Conservation (phyloP, 1,140 invertebrate genomes). For the Drosophila subpulchrella region DNA sequence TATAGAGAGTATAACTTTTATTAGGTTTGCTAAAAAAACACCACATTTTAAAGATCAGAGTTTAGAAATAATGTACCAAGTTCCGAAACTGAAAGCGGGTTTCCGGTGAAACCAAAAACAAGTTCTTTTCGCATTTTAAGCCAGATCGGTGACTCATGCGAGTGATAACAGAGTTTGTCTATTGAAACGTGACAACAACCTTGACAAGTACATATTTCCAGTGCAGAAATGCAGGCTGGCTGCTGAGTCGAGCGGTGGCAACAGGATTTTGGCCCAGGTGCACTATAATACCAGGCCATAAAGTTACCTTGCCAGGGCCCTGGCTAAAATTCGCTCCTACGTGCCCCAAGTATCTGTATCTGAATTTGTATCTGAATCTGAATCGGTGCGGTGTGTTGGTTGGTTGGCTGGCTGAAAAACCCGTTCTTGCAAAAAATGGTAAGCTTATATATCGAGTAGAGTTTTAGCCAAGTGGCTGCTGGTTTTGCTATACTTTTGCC, state of each 20-base stretch:
- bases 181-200: constrained; percentile 33
- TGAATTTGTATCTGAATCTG: background rate
- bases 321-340: constrained; percentile 13
- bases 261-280: constrained; percentile 21
- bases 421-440: constrained; percentile 65
- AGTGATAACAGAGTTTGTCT: constrained; percentile 29
- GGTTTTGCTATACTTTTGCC: constrained; percentile 27
- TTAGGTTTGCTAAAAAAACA: background rate
- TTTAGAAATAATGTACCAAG: background rate
- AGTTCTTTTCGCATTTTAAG: constrained; percentile 20
- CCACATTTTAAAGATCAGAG: background rate
- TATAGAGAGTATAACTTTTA: background rate
- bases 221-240: background rate
- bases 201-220: constrained; percentile 40
- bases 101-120: constrained; percentile 14
- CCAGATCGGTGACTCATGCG: constrained; percentile 7
- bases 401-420: constrained; percentile 53
- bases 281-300: background rate
- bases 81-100: background rate
- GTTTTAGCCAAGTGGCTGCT: constrained; percentile 52
- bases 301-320: constrained; percentile 7
- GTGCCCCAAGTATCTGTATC: constrained; percentile 3
- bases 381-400: constrained; percentile 14
- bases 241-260: background rate
- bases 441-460: constrained; percentile 61